These are phyloP conservation scores for Salmo trutta DNA, from an alignment of 2,797 vertebrate genomes.

Conservation along the genomic window DNA sequence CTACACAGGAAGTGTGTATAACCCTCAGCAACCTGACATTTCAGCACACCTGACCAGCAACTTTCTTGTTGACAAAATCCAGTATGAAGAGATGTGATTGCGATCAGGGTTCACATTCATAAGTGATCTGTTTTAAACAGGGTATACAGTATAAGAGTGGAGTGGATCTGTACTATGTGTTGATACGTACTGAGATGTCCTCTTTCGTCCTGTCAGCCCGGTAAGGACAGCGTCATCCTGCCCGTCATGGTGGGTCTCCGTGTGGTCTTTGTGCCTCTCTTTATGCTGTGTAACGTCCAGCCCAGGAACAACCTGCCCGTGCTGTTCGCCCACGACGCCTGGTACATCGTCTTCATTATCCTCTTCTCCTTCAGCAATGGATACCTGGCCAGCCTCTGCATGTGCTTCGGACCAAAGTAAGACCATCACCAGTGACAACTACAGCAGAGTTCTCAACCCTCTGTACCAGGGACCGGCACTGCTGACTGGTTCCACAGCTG, in stretches of 20 bases:
- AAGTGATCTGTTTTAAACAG: neutral
- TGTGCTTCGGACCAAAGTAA: slow-evolving; percentile 98
- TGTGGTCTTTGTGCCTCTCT: slow-evolving; percentile 88
- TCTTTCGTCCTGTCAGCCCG: slow-evolving; percentile 75
- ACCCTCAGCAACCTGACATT: too few relatives aligned
- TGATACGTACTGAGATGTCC: neutral
- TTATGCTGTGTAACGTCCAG: slow-evolving; percentile 90
- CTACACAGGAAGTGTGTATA: too few relatives aligned
- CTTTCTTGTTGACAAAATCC: too few relatives aligned
- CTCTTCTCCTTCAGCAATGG: slow-evolving; percentile 89
- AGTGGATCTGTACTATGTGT: neutral
- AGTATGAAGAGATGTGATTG: too few relatives aligned
- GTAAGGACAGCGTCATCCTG: slow-evolving; percentile 86
- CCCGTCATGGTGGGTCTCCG: slow-evolving; percentile 81
- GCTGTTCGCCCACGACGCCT: slow-evolving; percentile 84
- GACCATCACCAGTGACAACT: slow-evolving; percentile 36
- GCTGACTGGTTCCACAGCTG: neutral
- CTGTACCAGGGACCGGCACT: neutral
- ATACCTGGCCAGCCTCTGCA: slow-evolving; percentile 97
- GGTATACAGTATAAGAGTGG: neutral
- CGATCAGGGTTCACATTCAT: neutral
- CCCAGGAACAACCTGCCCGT: slow-evolving; percentile 75
- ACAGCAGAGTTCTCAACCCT: neutral
- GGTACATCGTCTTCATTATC: slow-evolving; percentile 93
- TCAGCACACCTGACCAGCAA: too few relatives aligned